Evolutionary conservation across 2,797 vertebrate species (phyloP).

Genomic region (Nyctalus aviator): DNA sequence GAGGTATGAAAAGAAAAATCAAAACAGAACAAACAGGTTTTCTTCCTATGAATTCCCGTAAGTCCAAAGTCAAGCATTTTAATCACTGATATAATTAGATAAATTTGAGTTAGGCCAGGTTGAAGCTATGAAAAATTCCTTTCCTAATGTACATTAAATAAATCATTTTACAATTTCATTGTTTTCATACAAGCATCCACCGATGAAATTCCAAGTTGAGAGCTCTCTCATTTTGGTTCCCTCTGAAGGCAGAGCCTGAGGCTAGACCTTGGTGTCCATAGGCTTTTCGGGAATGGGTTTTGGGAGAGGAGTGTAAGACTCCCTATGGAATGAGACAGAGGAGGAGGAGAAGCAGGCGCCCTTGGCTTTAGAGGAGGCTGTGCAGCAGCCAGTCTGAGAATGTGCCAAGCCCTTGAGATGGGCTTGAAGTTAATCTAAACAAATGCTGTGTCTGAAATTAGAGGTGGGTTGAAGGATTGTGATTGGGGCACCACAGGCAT

Average conservation of each 20-base stretch:
- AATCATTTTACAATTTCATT: constrained; percentile 35
- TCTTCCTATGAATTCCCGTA: not conserved
- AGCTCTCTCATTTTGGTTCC: not conserved
- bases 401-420: not conserved
- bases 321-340: not conserved
- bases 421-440: not conserved
- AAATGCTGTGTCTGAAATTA: not conserved
- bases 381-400: not conserved
- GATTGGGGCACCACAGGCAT: not conserved
- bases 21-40: not conserved
- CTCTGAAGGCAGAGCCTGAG: not conserved
- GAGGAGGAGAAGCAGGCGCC: not conserved
- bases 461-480: not conserved
- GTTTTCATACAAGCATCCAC: not conserved
- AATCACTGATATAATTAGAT: constrained; percentile 33
- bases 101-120: not conserved
- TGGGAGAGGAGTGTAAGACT: not conserved
- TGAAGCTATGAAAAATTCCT: constrained; percentile 36
- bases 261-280: not conserved
- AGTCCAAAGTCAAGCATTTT: not conserved
- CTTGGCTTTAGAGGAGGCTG: not conserved
- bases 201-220: not conserved
- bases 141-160: not conserved
- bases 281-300: too few species aligned
- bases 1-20: not conserved